Conservation (phyloP, 2,888 invertebrate genomes). For the Brenthis ino region DNA sequence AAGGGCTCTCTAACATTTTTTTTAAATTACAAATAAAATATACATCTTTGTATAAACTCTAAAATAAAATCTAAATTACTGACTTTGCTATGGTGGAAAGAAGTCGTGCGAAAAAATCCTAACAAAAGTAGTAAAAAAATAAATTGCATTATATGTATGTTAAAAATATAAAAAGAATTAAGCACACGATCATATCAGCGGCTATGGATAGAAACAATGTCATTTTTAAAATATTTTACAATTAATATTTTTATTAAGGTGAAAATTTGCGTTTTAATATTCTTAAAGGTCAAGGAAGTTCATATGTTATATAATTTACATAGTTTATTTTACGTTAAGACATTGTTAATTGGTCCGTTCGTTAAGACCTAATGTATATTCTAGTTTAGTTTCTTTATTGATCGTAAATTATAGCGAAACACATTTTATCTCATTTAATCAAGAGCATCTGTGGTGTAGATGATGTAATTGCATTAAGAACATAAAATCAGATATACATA, state of each 20-base stretch:
- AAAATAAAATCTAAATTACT: too few relatives aligned
- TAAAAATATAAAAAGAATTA: too few relatives aligned
- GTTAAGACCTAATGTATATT: conserved; percentile 27
- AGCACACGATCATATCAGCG: too few relatives aligned
- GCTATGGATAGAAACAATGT: conserved; percentile 1
- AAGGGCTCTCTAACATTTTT: too few relatives aligned
- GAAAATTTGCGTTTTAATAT: conserved; percentile 8
- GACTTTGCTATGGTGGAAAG: too few relatives aligned
- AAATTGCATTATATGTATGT: too few relatives aligned
- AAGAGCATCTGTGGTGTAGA: conserved; percentile 40
- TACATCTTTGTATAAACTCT: too few relatives aligned
- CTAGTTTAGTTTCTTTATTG: conserved; percentile 25
- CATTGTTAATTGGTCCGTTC: conserved; percentile 26
- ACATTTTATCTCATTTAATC: conserved; percentile 36
- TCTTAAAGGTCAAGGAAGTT: conserved; percentile 27
- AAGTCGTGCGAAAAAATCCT: too few relatives aligned
- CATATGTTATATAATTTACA: conserved; percentile 25
- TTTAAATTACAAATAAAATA: too few relatives aligned
- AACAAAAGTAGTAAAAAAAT: too few relatives aligned
- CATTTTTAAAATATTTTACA: conserved; percentile 4
- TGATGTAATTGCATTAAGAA: conserved; percentile 44
- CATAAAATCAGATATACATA: conserved; percentile 26
- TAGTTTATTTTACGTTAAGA: conserved; percentile 20
- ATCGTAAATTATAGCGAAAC: conserved; percentile 30
- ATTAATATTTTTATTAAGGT: background rate